phyloP scores from a whole-genome alignment of 2,888 invertebrate species.

The Agriopis leucophaearia region DNA sequence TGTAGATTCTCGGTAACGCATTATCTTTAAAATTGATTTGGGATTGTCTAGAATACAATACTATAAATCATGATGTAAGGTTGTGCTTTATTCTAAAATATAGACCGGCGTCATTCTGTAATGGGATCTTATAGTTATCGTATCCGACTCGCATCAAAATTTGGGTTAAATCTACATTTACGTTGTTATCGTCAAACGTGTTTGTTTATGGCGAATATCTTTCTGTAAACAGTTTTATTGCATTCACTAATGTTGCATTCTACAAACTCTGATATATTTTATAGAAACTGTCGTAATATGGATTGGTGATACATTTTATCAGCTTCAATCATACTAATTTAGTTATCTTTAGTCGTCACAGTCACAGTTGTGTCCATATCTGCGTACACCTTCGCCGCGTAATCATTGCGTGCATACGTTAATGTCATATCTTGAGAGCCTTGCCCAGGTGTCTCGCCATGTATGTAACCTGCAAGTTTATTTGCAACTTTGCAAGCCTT shows the following conservation, averaged over 20 bases:
- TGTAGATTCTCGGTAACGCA: too few species aligned
- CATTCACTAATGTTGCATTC: constrained; percentile 18
- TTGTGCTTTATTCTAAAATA: background rate
- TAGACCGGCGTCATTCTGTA: constrained; percentile 37
- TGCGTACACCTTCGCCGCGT: constrained; percentile 52
- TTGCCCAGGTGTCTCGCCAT: constrained; percentile 77
- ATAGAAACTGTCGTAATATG: constrained; percentile 29
- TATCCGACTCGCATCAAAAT: constrained; percentile 55
- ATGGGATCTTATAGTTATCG: constrained; percentile 52
- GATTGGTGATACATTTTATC: constrained; percentile 36
- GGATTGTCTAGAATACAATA: background rate
- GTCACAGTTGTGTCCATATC: constrained; percentile 53
- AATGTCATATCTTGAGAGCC: constrained; percentile 76
- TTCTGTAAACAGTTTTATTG: constrained; percentile 27
- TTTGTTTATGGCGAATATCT: constrained; percentile 26
- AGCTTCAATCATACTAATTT: constrained; percentile 30
- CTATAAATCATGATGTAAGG: constrained; percentile 4
- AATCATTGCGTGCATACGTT: constrained; percentile 65
- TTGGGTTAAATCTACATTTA: constrained; percentile 50
- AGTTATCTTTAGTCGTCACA: constrained; percentile 50
- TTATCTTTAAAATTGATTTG: too few species aligned
- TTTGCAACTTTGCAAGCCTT: constrained; percentile 74
- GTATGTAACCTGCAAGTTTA: constrained; percentile 75
- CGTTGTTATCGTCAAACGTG: constrained; percentile 27
- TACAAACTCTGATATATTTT: constrained; percentile 18